A percentile compares a stretch with the other conserved stretches of the same genome.
phyloP scores from a whole-genome alignment of 2,113 vertebrate species.

The Crotophaga sulcirostris region DNA sequence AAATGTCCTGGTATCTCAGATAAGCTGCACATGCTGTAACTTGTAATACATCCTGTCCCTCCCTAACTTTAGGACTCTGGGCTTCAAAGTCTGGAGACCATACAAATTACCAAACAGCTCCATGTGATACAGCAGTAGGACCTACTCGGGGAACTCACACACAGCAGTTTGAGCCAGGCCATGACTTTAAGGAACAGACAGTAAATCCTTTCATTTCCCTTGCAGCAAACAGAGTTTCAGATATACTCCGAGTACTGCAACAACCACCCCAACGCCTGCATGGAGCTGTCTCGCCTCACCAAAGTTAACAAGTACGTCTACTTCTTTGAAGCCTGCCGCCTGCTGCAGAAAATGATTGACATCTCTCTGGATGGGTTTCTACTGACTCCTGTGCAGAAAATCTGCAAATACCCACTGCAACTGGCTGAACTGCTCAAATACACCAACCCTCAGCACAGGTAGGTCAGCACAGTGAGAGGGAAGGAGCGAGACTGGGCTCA shows the following conservation, averaged over 20 bases:
- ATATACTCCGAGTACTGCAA: conserved; percentile 98
- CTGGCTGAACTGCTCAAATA: conserved; percentile 95
- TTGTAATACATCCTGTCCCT: too few relatives aligned
- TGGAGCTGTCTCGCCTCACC: conserved; percentile 89
- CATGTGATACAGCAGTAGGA: background rate
- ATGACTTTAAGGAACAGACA: too few relatives aligned
- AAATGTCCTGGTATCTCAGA: background rate
- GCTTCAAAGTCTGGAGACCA: background rate
- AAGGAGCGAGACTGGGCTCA: accelerated
- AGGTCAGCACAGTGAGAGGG: background rate
- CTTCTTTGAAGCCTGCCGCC: conserved; percentile 95
- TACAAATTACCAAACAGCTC: background rate
- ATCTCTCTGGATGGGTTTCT: conserved; percentile 95
- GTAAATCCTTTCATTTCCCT: background rate
- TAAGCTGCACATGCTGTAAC: background rate
- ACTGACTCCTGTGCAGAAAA: conserved; percentile 95
- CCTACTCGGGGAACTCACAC: background rate
- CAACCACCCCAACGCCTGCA: conserved; percentile 93
- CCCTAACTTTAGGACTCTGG: accelerated
- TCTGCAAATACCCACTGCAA: conserved; percentile 97
- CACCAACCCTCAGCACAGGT: conserved; percentile 94
- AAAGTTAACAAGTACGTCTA: conserved; percentile 94
- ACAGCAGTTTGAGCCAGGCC: background rate
- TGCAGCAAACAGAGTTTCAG: conserved; percentile 94
- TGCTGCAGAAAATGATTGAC: conserved; percentile 96